These are phyloP conservation scores for Aplochiton taeniatus DNA, from an alignment of 2,797 vertebrate species.

Conservation along the genomic window DNA sequence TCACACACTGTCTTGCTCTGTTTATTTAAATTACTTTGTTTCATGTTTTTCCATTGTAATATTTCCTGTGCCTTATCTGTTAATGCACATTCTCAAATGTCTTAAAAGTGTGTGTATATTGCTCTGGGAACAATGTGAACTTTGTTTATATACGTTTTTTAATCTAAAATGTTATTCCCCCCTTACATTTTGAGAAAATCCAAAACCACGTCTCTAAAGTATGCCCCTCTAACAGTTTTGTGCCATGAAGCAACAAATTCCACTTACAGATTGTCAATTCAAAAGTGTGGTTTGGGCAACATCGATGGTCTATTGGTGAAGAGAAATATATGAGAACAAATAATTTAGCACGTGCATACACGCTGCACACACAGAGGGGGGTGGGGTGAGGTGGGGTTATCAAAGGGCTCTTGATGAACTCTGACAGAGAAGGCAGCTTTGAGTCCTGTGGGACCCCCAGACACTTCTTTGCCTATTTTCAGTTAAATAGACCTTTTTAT, in stretches of 20 bases:
- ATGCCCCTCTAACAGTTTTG: neutral
- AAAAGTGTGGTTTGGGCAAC: constrained; percentile 1
- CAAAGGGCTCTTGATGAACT: constrained; percentile 56
- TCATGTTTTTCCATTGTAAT: constrained; percentile 38
- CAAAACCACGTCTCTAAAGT: neutral
- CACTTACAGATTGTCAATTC: constrained; percentile 4
- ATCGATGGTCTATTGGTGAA: constrained; percentile 5
- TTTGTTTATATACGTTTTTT: constrained; percentile 41
- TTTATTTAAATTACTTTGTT: constrained; percentile 44
- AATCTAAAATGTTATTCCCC: neutral
- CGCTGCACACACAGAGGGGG: constrained; percentile 1
- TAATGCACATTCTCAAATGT: constrained; percentile 58
- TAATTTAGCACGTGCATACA: constrained; percentile 13
- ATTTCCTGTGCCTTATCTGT: constrained; percentile 64
- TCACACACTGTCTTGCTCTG: constrained; percentile 48
- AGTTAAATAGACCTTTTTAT: constrained; percentile 30
- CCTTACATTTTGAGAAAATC: neutral
- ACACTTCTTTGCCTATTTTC: constrained; percentile 33
- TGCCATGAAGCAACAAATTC: constrained; percentile 6
- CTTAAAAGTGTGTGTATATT: constrained; percentile 55
- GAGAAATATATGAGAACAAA: constrained; percentile 12
- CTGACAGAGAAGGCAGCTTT: constrained; percentile 55
- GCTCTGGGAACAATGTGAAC: constrained; percentile 59
- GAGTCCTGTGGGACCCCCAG: constrained; percentile 56
- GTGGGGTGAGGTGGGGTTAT: constrained; percentile 57